phyloP scores from a whole-genome alignment of 2,797 vertebrate species.

The Sebastes steindachneri region DNA sequence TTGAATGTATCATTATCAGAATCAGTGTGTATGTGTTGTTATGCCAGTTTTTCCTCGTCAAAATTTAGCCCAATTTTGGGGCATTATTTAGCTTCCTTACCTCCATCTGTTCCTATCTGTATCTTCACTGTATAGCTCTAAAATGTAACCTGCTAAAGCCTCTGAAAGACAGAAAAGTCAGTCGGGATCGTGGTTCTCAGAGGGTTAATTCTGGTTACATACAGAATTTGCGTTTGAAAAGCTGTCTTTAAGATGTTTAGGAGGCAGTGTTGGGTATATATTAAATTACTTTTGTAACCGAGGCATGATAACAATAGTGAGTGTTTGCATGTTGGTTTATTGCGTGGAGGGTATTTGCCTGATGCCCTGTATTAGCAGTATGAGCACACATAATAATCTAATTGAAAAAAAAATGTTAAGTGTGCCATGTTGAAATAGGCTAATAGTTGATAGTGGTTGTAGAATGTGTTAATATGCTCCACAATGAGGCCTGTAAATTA shows the following conservation, averaged over 20 bases:
- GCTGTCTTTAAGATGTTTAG: not conserved
- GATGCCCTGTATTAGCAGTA: not conserved
- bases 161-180: too few relatives aligned
- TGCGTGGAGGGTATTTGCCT: not conserved
- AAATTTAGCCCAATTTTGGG: too few relatives aligned
- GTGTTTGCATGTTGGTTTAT: not conserved
- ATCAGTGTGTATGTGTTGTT: not conserved
- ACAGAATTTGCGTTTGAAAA: not conserved
- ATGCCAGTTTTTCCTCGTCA: too few relatives aligned
- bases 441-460: not conserved
- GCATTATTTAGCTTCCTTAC: too few relatives aligned
- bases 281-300: not conserved
- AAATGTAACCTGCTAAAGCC: too few relatives aligned
- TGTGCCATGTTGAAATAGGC: constrained; percentile 1
- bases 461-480: not conserved
- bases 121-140: too few relatives aligned
- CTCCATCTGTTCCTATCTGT: too few relatives aligned
- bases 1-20: not conserved
- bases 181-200: accelerated
- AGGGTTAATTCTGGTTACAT: not conserved
- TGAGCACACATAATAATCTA: constrained; percentile 1
- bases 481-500: constrained; percentile 31
- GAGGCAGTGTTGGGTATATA: not conserved
- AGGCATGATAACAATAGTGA: not conserved
- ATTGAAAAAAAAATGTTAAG: constrained; percentile 6